Evolutionary conservation across 2,797 vertebrate genomes (phyloP).

Genomic region (Fistularia tabacaria): DNA sequence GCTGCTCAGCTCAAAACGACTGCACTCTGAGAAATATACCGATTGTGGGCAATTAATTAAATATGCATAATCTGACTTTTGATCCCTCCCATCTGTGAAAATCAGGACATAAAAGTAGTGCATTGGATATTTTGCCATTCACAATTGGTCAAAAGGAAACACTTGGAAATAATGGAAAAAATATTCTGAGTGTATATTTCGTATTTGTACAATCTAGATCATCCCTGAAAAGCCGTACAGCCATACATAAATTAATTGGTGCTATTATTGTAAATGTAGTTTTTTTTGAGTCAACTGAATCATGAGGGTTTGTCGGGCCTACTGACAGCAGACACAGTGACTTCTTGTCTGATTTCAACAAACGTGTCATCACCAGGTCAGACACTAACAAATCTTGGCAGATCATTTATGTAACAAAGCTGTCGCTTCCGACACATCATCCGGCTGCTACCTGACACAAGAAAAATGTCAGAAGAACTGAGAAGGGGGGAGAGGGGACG

Average conservation of each 20-base stretch:
- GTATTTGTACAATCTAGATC: too few relatives aligned
- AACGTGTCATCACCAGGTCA: constrained; percentile 63
- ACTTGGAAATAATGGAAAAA: too few relatives aligned
- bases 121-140: too few relatives aligned
- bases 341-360: constrained; percentile 52
- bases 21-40: constrained; percentile 3
- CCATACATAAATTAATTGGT: too few relatives aligned
- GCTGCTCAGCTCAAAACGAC: constrained; percentile 15
- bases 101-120: too few relatives aligned
- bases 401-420: constrained; percentile 61
- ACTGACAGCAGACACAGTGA: constrained; percentile 28
- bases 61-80: too few relatives aligned
- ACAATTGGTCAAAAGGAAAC: too few relatives aligned
- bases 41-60: background rate
- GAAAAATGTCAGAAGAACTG: constrained; percentile 65
- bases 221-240: constrained; percentile 5
- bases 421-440: constrained; percentile 44
- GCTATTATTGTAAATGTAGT: too few relatives aligned
- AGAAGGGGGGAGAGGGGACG: constrained; percentile 36
- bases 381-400: constrained; percentile 62
- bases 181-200: too few relatives aligned
- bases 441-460: constrained; percentile 55
- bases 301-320: constrained; percentile 35
- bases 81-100: too few relatives aligned
- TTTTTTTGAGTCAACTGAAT: background rate